These are phyloP conservation scores for Lithophane leautieri DNA, from an alignment of 2,888 invertebrate genomes.

Conservation along the genomic window DNA sequence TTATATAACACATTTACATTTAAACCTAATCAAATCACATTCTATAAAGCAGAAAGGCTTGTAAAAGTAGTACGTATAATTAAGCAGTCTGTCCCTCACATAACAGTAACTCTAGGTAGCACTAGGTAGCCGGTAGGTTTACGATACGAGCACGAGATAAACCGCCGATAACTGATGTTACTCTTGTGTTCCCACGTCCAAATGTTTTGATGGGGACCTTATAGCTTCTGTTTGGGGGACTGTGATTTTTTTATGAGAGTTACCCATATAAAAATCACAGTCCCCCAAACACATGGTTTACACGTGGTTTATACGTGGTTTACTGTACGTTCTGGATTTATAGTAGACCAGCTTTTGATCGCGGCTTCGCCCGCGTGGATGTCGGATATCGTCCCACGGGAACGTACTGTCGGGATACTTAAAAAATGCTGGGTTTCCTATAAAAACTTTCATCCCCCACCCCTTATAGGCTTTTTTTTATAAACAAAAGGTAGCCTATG, in stretches of 20 bases:
- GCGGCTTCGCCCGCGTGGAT: too few relatives aligned
- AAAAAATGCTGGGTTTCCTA: too few relatives aligned
- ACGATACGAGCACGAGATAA: slow-evolving; percentile 11
- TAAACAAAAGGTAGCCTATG: too few relatives aligned
- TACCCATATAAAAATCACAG: too few relatives aligned
- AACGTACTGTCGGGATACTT: too few relatives aligned
- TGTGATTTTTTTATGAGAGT: background rate
- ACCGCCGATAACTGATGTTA: slow-evolving; percentile 22
- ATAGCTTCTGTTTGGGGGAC: background rate
- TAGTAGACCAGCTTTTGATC: too few relatives aligned
- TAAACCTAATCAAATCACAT: background rate
- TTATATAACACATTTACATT: too few relatives aligned
- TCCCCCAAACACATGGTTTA: too few relatives aligned
- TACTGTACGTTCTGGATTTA: background rate
- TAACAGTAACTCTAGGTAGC: slow-evolving; percentile 13
- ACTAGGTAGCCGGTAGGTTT: background rate
- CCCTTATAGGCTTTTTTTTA: too few relatives aligned
- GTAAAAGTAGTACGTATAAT: slow-evolving; percentile 24
- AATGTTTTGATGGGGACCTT: slow-evolving; percentile 34
- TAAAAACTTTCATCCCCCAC: too few relatives aligned
- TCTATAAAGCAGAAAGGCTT: background rate
- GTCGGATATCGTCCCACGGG: too few relatives aligned
- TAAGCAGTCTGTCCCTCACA: slow-evolving; percentile 21
- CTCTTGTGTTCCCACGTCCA: slow-evolving; percentile 9
- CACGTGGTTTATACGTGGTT: too few relatives aligned